Conservation (phyloP, 37 sponge, comb jelly and placozoan species). For the Lycopodina hypogea region DNA sequence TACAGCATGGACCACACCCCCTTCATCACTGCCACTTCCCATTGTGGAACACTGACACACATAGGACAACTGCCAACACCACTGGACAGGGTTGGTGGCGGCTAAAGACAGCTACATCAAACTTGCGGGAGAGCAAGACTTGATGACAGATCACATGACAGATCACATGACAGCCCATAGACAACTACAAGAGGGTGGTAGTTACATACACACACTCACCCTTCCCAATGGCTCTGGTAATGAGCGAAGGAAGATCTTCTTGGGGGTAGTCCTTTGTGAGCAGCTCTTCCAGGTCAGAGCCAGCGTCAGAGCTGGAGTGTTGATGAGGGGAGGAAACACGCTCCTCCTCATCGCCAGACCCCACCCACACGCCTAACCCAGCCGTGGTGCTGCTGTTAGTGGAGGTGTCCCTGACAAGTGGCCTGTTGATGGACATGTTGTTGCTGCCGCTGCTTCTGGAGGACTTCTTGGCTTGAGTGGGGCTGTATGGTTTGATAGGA, state of each 20-base stretch:
- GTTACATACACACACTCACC: constrained; percentile 32
- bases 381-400: neutral
- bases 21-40: too few species aligned
- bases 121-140: too few species aligned
- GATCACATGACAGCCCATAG: too few species aligned
- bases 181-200: too few species aligned
- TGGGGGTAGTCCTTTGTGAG: constrained; percentile 41
- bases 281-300: constrained; percentile 55
- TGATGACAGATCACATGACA: too few species aligned
- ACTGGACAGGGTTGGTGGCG: too few species aligned
- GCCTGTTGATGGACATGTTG: too few species aligned
- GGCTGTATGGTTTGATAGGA: constrained; percentile 66
- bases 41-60: too few species aligned
- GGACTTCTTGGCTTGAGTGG: neutral
- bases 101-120: too few species aligned
- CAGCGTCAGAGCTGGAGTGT: constrained; percentile 37
- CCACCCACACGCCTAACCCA: neutral
- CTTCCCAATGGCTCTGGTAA: constrained; percentile 68
- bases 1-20: too few species aligned
- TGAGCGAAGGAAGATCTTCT: constrained; percentile 59
- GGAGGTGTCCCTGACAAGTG: neutral
- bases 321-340: constrained; percentile 22
- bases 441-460: neutral
- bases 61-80: too few species aligned
- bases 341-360: constrained; percentile 38